phyloP scores from a whole-genome alignment of 2,797 vertebrate species.

The Hafferia zeledoni region DNA sequence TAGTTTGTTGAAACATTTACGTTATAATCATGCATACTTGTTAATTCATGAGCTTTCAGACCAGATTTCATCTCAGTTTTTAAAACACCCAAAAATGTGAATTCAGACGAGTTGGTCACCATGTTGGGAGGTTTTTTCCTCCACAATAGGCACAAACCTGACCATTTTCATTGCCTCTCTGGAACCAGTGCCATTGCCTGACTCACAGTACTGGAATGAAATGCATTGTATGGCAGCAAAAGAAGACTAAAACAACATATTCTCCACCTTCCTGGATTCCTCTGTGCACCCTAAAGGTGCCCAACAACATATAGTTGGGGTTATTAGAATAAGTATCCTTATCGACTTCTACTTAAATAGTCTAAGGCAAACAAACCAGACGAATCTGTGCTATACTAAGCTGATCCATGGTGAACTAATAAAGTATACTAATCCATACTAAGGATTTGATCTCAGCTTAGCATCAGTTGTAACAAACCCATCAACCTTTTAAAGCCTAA shows the following conservation, averaged over 20 bases:
- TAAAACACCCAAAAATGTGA: fast-evolving
- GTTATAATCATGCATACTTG: neutral
- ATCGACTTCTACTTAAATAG: neutral
- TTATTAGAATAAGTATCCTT: neutral
- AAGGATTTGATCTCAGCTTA: neutral
- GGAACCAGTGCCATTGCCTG: neutral
- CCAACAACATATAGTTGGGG: neutral
- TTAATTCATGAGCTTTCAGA: neutral
- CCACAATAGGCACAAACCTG: neutral
- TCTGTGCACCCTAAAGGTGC: neutral
- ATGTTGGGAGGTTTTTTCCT: neutral
- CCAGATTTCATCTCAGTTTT: neutral
- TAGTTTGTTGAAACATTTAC: neutral
- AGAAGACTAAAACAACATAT: neutral
- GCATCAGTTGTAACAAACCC: neutral
- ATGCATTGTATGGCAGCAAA: neutral
- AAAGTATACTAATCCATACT: neutral
- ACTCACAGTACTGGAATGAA: neutral
- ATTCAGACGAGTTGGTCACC: neutral
- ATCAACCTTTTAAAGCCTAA: neutral
- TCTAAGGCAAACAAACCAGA: neutral
- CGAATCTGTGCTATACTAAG: neutral
- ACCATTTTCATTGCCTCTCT: neutral
- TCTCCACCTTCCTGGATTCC: neutral
- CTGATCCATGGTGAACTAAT: neutral